Percentiles rank a stretch among this genome's conserved stretches.
Conservation (phyloP, 1,140 invertebrate genomes). For the Trinorchestia longiramus region DNA sequence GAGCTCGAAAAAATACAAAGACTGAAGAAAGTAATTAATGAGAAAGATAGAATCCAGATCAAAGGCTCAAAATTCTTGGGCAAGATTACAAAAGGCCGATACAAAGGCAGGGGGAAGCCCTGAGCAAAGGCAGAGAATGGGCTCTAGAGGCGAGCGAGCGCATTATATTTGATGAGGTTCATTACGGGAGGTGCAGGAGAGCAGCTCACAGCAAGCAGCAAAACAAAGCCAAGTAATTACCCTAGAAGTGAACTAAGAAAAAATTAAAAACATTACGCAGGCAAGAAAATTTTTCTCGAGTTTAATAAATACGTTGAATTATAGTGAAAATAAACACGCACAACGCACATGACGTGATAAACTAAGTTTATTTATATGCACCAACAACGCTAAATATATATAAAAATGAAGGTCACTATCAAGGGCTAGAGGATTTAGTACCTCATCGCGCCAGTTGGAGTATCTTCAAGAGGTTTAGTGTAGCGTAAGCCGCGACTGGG, state of each 20-base stretch:
- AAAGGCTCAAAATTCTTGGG: neutral
- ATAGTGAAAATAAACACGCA: neutral
- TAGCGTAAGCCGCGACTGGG: neutral
- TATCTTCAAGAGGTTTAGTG: neutral
- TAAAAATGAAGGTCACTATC: neutral
- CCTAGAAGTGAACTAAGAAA: neutral
- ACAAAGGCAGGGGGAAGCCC: neutral
- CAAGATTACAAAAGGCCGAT: neutral
- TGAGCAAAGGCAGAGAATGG: neutral
- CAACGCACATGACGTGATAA: neutral
- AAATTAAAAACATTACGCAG: neutral
- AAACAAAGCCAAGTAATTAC: neutral
- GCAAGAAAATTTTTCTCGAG: neutral
- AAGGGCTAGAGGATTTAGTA: neutral
- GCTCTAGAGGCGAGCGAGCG: neutral
- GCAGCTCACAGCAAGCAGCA: neutral
- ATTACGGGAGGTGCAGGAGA: neutral
- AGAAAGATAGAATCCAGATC: neutral
- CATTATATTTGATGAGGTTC: neutral
- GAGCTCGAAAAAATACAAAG: neutral
- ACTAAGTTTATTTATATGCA: neutral
- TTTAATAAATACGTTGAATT: neutral
- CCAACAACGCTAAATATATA: neutral
- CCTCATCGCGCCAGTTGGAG: neutral
- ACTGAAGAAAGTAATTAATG: neutral